These are phyloP conservation scores for Chlorodrepanis virens DNA, from an alignment of 2,113 vertebrate species.

Conservation along the genomic window DNA sequence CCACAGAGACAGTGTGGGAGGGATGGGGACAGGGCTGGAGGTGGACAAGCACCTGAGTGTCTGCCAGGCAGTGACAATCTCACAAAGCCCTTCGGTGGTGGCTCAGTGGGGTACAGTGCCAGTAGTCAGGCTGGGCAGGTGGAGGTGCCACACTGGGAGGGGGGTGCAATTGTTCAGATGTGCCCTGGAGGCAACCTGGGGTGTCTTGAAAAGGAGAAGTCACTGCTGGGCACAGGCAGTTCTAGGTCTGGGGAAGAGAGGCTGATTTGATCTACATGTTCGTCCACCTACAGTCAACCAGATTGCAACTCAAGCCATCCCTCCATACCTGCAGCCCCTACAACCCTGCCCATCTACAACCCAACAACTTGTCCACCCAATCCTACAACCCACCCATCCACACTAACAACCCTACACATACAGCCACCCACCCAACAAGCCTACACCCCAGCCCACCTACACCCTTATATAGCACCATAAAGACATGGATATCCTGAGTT, in stretches of 20 bases:
- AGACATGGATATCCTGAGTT: neutral
- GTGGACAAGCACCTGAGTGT: fast-evolving
- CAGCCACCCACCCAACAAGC: neutral
- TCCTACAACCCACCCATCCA: neutral
- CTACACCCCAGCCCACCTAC: neutral
- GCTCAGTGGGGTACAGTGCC: neutral
- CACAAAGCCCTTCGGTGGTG: fast-evolving
- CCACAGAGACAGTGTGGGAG: neutral
- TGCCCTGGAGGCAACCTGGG: neutral
- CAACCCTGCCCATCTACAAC: neutral
- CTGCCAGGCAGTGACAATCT: neutral
- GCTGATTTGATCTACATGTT: fast-evolving
- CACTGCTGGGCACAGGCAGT: neutral
- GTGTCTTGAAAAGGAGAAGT: neutral
- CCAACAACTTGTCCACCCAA: neutral
- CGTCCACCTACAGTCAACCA: neutral
- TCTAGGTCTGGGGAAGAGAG: neutral
- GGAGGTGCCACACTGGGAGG: fast-evolving
- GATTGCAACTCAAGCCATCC: neutral
- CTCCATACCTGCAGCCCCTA: neutral
- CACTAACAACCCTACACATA: neutral
- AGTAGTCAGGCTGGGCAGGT: fast-evolving
- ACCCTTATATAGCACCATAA: neutral
- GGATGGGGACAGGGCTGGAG: neutral
- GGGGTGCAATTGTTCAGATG: neutral